Conservation (phyloP, 2,113 vertebrate species). For the Pristiophorus japonicus region DNA sequence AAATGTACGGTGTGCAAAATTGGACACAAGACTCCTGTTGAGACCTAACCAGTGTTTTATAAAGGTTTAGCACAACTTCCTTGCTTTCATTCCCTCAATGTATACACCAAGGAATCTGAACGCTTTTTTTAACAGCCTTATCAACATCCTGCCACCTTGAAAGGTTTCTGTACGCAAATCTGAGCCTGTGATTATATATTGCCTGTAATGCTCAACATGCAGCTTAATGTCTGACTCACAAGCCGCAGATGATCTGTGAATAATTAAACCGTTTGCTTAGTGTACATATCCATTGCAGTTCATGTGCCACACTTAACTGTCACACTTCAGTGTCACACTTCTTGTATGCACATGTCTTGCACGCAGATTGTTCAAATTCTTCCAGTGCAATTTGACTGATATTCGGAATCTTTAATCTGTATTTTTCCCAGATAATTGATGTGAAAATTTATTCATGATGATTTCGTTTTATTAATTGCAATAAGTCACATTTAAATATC, state of each 20-base stretch:
- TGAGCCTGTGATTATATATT: not conserved
- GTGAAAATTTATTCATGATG: not conserved
- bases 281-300: not conserved
- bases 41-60: not conserved
- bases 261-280: not conserved
- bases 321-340: not conserved
- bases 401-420: not conserved
- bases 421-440: not conserved
- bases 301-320: not conserved
- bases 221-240: not conserved
- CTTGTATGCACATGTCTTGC: not conserved
- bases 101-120: not conserved
- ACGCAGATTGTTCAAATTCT: not conserved
- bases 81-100: not conserved
- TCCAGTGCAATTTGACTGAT: not conserved
- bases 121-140: not conserved
- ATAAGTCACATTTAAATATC: not conserved
- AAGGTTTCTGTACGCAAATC: not conserved
- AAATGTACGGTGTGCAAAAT: too few species aligned
- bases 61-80: not conserved
- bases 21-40: not conserved
- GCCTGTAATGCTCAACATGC: too few species aligned
- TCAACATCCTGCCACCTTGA: not conserved
- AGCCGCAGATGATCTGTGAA: not conserved
- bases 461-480: not conserved